These are phyloP conservation scores for Cylloceria caligata DNA, from an alignment of 2,888 invertebrate genomes.

Conservation along the genomic window DNA sequence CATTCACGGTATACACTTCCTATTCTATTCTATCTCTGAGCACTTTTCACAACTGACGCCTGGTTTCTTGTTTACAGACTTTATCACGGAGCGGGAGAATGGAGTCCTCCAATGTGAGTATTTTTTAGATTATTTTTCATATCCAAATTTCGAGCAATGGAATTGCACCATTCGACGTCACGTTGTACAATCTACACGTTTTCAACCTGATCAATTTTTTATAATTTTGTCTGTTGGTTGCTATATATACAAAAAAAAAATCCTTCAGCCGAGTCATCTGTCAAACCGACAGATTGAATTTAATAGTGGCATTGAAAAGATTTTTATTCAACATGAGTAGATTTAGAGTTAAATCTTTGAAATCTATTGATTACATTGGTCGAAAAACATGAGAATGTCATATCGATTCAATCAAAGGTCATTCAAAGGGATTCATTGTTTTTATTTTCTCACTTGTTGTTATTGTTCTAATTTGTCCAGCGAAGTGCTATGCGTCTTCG, in stretches of 20 bases:
- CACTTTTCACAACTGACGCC: slow-evolving; percentile 9
- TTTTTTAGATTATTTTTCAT: slow-evolving; percentile 7
- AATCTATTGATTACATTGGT: no score
- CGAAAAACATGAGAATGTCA: no score
- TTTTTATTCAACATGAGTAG: no score
- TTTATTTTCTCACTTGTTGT: no score
- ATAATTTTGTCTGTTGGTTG: slow-evolving; percentile 1
- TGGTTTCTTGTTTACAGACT: slow-evolving; percentile 6
- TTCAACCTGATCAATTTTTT: neutral
- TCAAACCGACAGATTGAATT: no score
- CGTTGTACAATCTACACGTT: neutral
- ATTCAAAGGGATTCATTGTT: no score
- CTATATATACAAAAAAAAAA: neutral
- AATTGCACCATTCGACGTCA: slow-evolving; percentile 9
- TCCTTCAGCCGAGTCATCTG: no score
- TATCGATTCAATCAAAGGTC: no score
- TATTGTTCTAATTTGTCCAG: no score
- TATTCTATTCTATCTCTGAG: slow-evolving; percentile 16
- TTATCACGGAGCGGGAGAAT: neutral
- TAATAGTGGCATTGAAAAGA: no score
- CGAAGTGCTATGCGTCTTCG: no score
- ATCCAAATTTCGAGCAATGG: slow-evolving; percentile 1
- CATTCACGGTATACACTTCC: slow-evolving; percentile 8
- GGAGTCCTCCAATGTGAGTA: neutral
- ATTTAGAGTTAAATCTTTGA: no score